Conservation (phyloP, 2,113 vertebrate species). For the Prietella phreatophila region DNA sequence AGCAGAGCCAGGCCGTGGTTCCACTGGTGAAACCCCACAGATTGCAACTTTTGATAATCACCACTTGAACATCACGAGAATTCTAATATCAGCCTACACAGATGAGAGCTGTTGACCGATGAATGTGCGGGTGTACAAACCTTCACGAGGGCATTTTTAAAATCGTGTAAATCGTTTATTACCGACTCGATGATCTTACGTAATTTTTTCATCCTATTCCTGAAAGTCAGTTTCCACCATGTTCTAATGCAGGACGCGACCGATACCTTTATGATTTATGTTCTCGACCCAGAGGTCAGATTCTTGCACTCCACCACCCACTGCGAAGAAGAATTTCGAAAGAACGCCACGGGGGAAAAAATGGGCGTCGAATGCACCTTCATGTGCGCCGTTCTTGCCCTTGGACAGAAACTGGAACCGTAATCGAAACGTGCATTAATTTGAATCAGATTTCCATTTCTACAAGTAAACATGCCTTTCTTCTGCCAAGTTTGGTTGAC, state of each 20-base stretch:
- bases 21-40: slow-evolving; percentile 1
- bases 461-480: background rate
- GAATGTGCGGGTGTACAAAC: slow-evolving; percentile 3
- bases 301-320: background rate
- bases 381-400: background rate
- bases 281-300: background rate
- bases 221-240: background rate
- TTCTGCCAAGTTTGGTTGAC: background rate
- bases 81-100: slow-evolving; percentile 28
- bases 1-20: background rate
- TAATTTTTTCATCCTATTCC: background rate
- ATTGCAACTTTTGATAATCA: slow-evolving; percentile 25
- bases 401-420: background rate
- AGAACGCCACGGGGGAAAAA: no score
- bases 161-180: slow-evolving; percentile 19
- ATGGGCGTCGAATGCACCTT: background rate
- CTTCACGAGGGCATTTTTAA: background rate
- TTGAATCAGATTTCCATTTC: background rate
- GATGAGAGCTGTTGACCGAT: slow-evolving; percentile 6
- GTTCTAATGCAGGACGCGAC: background rate
- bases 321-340: background rate
- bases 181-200: background rate
- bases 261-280: background rate
- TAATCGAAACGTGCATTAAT: background rate
- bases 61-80: slow-evolving; percentile 8